phyloP scores from a whole-genome alignment of 2,797 vertebrate species.

The Halcyon leucocephala region DNA sequence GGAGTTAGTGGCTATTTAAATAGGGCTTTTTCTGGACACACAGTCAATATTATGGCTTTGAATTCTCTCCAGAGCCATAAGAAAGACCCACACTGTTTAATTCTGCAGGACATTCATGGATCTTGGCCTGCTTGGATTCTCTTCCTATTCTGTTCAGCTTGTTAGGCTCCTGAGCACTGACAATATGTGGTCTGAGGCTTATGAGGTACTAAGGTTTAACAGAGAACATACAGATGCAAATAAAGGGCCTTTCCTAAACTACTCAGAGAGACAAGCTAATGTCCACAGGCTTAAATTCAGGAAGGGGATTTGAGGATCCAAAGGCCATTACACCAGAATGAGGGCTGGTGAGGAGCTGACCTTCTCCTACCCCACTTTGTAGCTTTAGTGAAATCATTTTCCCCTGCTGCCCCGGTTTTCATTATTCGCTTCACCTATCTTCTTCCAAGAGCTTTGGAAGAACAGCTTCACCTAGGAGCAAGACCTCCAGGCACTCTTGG shows the following conservation, averaged over 20 bases:
- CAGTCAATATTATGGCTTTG: not conserved
- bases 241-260: not conserved
- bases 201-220: not conserved
- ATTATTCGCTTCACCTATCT: not conserved
- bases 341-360: rapidly evolving
- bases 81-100: not conserved
- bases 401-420: rapidly evolving
- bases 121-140: not conserved
- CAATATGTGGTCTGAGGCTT: not conserved
- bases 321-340: not conserved
- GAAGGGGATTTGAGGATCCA: not conserved
- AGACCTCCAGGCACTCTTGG: not conserved
- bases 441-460: not conserved
- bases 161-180: not conserved
- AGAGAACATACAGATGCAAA: not conserved
- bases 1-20: rapidly evolving
- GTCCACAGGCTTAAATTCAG: not conserved
- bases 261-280: not conserved
- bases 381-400: not conserved
- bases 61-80: not conserved
- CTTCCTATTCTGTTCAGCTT: not conserved
- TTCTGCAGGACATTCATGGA: not conserved
- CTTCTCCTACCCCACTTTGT: not conserved
- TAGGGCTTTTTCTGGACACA: not conserved
- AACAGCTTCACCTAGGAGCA: not conserved